Conservation (phyloP, 2,888 invertebrate species). For the Drosophila nigricruria region DNA sequence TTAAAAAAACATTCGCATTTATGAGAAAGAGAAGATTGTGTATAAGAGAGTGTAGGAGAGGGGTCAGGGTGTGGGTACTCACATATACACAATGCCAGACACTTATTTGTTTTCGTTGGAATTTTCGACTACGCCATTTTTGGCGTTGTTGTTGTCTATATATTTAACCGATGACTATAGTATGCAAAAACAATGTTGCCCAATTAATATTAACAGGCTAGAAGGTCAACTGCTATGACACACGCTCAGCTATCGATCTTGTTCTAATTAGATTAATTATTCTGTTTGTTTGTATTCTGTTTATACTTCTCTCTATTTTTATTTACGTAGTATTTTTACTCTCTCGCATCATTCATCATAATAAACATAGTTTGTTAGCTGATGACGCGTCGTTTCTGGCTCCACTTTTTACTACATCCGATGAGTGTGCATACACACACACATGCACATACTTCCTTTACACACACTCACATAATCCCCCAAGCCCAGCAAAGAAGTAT, state of each 20-base stretch:
- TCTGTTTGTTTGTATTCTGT: constrained; percentile 17
- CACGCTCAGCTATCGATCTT: constrained; percentile 10
- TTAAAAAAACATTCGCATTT: constrained; percentile 65
- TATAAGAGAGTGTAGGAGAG: neutral
- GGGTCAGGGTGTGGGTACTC: neutral
- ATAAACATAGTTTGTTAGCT: constrained; percentile 44
- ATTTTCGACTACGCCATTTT: constrained; percentile 70
- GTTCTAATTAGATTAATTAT: constrained; percentile 63
- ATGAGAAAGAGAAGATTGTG: constrained; percentile 3
- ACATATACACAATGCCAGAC: constrained; percentile 39
- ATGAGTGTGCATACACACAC: constrained; percentile 14
- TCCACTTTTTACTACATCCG: constrained; percentile 44
- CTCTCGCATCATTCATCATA: constrained; percentile 45
- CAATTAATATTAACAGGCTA: constrained; percentile 36
- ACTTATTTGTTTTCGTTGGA: constrained; percentile 53
- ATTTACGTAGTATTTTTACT: constrained; percentile 18
- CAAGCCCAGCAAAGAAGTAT: constrained; percentile 21
- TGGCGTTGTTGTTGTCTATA: constrained; percentile 27
- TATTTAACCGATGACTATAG: constrained; percentile 57
- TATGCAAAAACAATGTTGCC: constrained; percentile 46
- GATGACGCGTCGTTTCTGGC: constrained; percentile 50
- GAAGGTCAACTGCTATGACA: constrained; percentile 64
- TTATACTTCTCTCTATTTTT: constrained; percentile 7
- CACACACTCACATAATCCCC: constrained; percentile 54
- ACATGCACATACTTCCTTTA: constrained; percentile 51